Percentiles rank a stretch among this genome's conserved stretches.
Evolutionary conservation across 2,113 vertebrate genomes (phyloP).

Genomic region (Phoxinus phoxinus): DNA sequence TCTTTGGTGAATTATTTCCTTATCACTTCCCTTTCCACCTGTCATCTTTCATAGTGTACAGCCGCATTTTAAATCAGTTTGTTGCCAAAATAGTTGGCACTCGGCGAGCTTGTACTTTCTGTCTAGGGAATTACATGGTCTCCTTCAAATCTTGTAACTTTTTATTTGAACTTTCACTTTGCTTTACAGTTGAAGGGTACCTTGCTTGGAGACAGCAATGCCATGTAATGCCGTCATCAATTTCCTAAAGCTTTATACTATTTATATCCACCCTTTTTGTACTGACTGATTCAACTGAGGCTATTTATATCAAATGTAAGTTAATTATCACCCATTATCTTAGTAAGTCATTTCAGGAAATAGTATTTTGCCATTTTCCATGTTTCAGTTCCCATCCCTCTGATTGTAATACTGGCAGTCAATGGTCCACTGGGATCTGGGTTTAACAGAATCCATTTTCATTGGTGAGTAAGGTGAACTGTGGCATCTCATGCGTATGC

Average conservation of each 20-base stretch:
- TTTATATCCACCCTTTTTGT: too few relatives aligned
- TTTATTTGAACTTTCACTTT: slow-evolving; percentile 19
- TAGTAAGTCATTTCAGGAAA: background rate
- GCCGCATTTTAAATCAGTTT: slow-evolving; percentile 59
- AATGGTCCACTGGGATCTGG: background rate
- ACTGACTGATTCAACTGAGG: background rate
- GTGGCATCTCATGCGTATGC: slow-evolving; percentile 30
- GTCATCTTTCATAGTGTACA: slow-evolving; percentile 69
- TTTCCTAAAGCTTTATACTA: background rate
- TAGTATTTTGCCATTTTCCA: background rate
- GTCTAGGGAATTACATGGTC: slow-evolving; percentile 41
- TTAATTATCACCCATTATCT: background rate
- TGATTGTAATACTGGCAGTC: background rate
- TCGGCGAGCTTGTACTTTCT: slow-evolving; percentile 59
- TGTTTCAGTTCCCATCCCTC: background rate
- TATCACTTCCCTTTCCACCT: slow-evolving; percentile 71
- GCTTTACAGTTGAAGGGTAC: background rate
- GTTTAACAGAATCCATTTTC: background rate
- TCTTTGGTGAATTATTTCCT: slow-evolving; percentile 69
- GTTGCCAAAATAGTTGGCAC: slow-evolving; percentile 57
- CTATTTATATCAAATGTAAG: background rate
- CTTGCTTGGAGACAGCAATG: background rate
- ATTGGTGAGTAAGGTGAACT: background rate
- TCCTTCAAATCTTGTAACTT: slow-evolving; percentile 3
- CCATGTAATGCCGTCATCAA: background rate